Evolutionary conservation across 2,797 vertebrate species (phyloP).

Genomic region (Myotis daubentonii): DNA sequence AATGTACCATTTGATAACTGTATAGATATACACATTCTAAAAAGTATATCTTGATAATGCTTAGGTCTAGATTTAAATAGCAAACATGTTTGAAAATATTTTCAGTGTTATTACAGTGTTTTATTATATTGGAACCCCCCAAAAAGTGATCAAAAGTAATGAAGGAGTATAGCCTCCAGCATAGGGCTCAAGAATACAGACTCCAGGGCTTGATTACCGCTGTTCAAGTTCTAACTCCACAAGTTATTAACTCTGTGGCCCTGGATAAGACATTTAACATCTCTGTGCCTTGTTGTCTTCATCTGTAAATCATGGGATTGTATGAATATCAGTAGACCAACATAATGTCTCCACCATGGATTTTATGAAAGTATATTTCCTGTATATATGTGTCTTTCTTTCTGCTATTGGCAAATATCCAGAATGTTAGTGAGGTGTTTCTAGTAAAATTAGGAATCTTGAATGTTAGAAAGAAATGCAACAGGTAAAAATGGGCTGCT

Average conservation of each 20-base stretch:
- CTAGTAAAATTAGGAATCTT: not conserved
- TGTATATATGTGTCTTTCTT: not conserved
- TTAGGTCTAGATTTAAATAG: conserved; percentile 13
- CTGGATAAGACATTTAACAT: not conserved
- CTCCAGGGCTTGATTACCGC: not conserved
- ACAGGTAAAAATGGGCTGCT: not conserved
- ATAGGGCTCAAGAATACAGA: not conserved
- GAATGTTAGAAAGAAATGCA: not conserved
- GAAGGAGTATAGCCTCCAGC: too few relatives aligned
- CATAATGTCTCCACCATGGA: not conserved
- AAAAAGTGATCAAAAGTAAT: not conserved
- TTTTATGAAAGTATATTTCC: not conserved
- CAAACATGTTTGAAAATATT: not conserved
- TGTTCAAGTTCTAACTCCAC: not conserved
- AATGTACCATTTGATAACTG: not conserved
- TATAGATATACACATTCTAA: not conserved
- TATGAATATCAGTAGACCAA: not conserved
- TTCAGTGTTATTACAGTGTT: not conserved
- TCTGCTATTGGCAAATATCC: not conserved
- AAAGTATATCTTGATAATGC: not conserved
- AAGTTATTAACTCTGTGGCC: not conserved
- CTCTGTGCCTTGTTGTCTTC: not conserved
- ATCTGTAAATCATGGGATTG: not conserved
- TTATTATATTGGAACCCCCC: not conserved
- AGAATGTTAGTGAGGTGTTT: not conserved